These are phyloP conservation scores for Leptinotarsa rubiginosa DNA, from an alignment of 2,888 invertebrate genomes.

Conservation along the genomic window DNA sequence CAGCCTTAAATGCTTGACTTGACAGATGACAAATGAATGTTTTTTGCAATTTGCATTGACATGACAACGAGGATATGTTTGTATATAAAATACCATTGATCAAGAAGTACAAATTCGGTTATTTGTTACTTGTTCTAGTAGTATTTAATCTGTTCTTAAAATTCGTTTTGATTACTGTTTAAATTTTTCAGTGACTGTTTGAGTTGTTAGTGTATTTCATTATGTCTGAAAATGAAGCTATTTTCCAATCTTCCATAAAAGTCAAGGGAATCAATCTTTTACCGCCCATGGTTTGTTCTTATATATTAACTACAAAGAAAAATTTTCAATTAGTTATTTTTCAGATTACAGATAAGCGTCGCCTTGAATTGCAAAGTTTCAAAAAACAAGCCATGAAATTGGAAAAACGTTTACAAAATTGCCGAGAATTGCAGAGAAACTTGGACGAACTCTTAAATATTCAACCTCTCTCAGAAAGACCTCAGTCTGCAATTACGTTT, in stretches of 20 bases:
- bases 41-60: too few relatives aligned
- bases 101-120: too few relatives aligned
- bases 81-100: too few relatives aligned
- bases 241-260: conserved; percentile 78
- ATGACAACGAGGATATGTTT: too few relatives aligned
- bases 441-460: conserved; percentile 50
- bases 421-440: conserved; percentile 64
- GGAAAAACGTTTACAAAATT: conserved; percentile 70
- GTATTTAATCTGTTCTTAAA: neutral
- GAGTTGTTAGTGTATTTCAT: neutral
- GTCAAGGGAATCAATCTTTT: conserved; percentile 79
- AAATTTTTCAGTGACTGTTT: neutral
- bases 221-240: neutral
- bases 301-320: conserved; percentile 9
- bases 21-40: too few relatives aligned
- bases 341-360: conserved; percentile 75
- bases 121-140: neutral
- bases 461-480: conserved; percentile 41
- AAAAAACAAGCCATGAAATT: conserved; percentile 75
- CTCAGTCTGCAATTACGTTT: conserved; percentile 40
- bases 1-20: too few relatives aligned
- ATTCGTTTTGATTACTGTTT: neutral
- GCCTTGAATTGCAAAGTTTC: conserved; percentile 76
- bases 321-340: conserved; percentile 52
- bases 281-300: conserved; percentile 77